Base-by-base conservation (phyloP, 2,113 vertebrate genomes). In the Engraulis encrasicolus region DNA sequence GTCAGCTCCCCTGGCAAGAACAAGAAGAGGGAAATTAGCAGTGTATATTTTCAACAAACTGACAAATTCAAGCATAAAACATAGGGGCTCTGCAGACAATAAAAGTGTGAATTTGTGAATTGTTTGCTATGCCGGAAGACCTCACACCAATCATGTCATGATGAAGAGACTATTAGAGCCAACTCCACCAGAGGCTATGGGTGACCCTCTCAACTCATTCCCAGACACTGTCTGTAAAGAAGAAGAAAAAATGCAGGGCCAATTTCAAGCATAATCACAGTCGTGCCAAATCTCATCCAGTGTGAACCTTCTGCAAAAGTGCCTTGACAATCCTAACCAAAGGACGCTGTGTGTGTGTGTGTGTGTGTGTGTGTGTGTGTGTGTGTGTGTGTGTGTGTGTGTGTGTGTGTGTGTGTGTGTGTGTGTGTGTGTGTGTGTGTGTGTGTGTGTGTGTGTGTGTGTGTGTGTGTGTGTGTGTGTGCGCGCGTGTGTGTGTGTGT, bases 141-240 rank as follows among this genome's bases (percentile, higher is more conserved):
- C 66, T 74, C 23, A 36, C 66, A 74, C 66, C 17, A 36, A 74
- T 74, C 66, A 66, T 23, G 34, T 12, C 9, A 14, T 74, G 27
- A 74, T 31, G 66, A 74, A 74, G 27, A 74, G 66, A 74, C 66
- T 34, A 74, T 74, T 74, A 74, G 27, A 34, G 66, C 66, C 66
- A 74, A 15, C 66, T 15, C 66, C 66, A 74, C 31, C 23, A 74
- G 66, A 31, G 34, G 66, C 66, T 74, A 74, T 74, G 66, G 66
- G 66, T n/a, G n/a, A n/a, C n/a, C 7, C 31, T 74, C 66, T 36
- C 66, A 17, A 31, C 66, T 74, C 66, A 74, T 74, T 74, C 15
- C n/a, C 15, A 74, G 1, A 74, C 12, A 14, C 66, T 36, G 66
- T 14, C 23, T 74, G 31, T 74, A 74, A 74, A n/a, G n/a, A n/a